These are phyloP conservation scores for Sycophaga agraensis DNA, from an alignment of 1,140 invertebrate genomes.

Conservation along the genomic window DNA sequence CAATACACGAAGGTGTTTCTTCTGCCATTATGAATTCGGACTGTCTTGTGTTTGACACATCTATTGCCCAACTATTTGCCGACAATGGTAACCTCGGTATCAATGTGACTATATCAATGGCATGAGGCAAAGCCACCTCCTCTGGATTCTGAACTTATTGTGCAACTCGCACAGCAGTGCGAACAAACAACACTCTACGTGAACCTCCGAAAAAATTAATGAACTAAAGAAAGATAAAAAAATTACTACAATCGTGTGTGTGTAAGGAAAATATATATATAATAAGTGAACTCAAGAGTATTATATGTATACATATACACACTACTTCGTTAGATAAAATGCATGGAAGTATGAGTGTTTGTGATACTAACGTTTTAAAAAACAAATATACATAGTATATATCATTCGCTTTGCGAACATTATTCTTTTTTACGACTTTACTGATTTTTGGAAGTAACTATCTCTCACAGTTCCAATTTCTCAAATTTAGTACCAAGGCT, in stretches of 20 bases:
- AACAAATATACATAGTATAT: slow-evolving; percentile 13
- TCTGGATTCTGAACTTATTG: slow-evolving; percentile 19
- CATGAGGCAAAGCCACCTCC: slow-evolving; percentile 56
- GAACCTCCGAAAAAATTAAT: background rate
- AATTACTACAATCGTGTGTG: slow-evolving; percentile 6
- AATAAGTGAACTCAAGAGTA: background rate
- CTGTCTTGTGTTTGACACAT: slow-evolving; percentile 98
- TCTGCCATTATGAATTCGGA: slow-evolving; percentile 98
- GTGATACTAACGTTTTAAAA: slow-evolving; percentile 30
- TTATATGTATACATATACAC: slow-evolving; percentile 1
- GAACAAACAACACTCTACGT: slow-evolving; percentile 12
- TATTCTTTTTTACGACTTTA: slow-evolving; percentile 12
- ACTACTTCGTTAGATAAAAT: slow-evolving; percentile 2
- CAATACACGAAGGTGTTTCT: slow-evolving; percentile 98
- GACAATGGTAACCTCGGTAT: slow-evolving; percentile 99
- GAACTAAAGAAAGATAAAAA: background rate
- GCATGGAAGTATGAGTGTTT: slow-evolving; percentile 15
- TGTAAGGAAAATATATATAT: background rate
- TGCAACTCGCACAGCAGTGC: background rate
- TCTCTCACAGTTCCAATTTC: slow-evolving; percentile 11
- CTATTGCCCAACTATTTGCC: slow-evolving; percentile 96
- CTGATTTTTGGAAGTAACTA: slow-evolving; percentile 8
- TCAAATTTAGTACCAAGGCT: background rate
- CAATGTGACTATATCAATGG: slow-evolving; percentile 97
- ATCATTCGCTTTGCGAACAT: slow-evolving; percentile 16